These are phyloP conservation scores for Oophaga sylvatica DNA, from an alignment of 2,797 vertebrate genomes.

Conservation along the genomic window DNA sequence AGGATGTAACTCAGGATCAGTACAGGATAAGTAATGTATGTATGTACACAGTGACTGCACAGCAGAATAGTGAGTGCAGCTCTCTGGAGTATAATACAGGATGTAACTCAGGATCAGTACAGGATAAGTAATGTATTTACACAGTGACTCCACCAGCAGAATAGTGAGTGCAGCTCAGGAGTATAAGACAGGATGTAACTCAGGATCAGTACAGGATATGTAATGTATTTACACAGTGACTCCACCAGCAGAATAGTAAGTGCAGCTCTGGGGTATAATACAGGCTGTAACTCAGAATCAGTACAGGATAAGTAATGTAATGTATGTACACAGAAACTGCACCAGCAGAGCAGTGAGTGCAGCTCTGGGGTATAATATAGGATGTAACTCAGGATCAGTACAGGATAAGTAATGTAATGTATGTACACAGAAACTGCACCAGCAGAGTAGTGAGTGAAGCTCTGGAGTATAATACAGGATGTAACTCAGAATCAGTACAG, in stretches of 20 bases:
- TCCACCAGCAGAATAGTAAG: background rate
- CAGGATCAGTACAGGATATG: background rate
- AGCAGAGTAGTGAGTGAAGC: background rate
- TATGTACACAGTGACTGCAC: too few species aligned
- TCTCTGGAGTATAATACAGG: too few species aligned
- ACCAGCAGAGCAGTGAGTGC: background rate
- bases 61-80: too few species aligned
- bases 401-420: background rate
- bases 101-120: too few species aligned
- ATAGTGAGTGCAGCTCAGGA: too few species aligned
- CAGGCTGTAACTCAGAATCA: background rate
- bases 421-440: background rate
- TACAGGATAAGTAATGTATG: too few species aligned
- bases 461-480: constrained; percentile 1
- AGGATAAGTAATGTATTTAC: too few species aligned
- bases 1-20: too few species aligned
- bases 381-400: background rate
- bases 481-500: background rate
- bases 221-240: background rate
- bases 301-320: too few species aligned
- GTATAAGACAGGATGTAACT: background rate
- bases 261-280: background rate
- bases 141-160: too few species aligned
- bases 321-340: background rate
- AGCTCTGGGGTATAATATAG: background rate